phyloP scores from a whole-genome alignment of 2,797 vertebrate species.

The Threskiornis aethiopicus region DNA sequence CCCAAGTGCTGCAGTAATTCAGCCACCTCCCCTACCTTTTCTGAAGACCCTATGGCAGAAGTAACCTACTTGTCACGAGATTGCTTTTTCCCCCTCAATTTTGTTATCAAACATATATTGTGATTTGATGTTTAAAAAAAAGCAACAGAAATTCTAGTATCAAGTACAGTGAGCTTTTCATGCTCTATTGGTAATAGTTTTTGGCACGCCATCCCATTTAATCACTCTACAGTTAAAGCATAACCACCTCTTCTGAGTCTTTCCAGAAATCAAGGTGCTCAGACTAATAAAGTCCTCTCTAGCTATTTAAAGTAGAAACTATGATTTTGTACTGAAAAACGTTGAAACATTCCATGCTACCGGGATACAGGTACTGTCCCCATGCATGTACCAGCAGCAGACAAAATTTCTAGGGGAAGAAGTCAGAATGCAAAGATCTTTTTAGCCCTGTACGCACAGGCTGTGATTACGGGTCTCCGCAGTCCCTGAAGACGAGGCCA shows the following conservation, averaged over 20 bases:
- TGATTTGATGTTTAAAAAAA: not conserved
- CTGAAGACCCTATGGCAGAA: not conserved
- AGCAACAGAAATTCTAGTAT: not conserved
- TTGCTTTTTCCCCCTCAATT: not conserved
- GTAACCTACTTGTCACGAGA: not conserved
- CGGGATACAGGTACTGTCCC: not conserved
- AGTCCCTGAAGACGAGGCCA: not conserved
- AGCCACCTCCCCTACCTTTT: not conserved
- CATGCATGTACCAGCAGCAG: fast-evolving
- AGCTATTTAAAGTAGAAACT: not conserved
- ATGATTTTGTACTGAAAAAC: not conserved
- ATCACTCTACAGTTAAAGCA: not conserved
- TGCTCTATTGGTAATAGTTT: not conserved
- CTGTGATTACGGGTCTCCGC: not conserved
- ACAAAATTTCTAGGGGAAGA: not conserved
- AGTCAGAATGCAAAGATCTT: not conserved
- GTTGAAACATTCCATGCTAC: not conserved
- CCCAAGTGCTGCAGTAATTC: not conserved
- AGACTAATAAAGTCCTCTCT: not conserved
- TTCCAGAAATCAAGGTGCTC: not conserved
- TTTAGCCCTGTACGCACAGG: not conserved
- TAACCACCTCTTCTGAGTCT: not conserved
- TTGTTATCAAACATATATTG: not conserved
- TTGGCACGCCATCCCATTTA: not conserved
- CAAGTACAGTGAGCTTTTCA: not conserved